Percentiles rank a stretch among this genome's conserved stretches.
Evolutionary conservation across 2,888 invertebrate genomes (phyloP).

Genomic region (Epinotia demarniana): DNA sequence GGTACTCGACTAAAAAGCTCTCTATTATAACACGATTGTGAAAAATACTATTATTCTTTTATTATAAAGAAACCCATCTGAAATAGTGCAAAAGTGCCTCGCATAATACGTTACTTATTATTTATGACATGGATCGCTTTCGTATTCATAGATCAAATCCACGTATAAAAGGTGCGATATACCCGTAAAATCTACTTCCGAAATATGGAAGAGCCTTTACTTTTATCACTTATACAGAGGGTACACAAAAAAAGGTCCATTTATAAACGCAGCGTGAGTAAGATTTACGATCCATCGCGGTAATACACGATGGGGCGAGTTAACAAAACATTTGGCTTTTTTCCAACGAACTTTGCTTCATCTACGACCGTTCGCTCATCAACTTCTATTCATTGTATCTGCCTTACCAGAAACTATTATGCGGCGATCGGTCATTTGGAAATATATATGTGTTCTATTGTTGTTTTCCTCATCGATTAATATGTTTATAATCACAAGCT

Average conservation of each 20-base stretch:
- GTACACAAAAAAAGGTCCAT: conserved; percentile 15
- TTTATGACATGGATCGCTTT: conserved; percentile 16
- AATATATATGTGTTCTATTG: conserved; percentile 13
- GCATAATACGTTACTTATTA: background rate
- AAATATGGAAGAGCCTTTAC: conserved; percentile 12
- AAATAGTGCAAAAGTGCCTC: background rate
- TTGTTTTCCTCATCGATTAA: background rate
- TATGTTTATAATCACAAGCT: background rate
- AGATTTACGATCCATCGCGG: conserved; percentile 22
- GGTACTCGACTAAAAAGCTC: no score
- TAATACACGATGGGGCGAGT: conserved; percentile 5
- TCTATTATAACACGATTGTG: no score
- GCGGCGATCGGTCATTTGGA: conserved; percentile 22
- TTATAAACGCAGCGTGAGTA: conserved; percentile 18
- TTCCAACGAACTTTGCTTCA: conserved; percentile 37
- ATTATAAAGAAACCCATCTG: background rate
- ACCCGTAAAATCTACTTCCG: conserved; percentile 25
- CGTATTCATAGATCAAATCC: conserved; percentile 20
- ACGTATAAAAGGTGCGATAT: conserved; percentile 8
- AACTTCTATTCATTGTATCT: conserved; percentile 41
- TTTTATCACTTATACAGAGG: conserved; percentile 13
- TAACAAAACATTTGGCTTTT: conserved; percentile 44
- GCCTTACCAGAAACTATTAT: conserved; percentile 32
- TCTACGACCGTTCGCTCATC: conserved; percentile 35
- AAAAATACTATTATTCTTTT: no score